phyloP scores from a whole-genome alignment of 2,888 invertebrate genomes.

The Sphaerophoria taeniata region DNA sequence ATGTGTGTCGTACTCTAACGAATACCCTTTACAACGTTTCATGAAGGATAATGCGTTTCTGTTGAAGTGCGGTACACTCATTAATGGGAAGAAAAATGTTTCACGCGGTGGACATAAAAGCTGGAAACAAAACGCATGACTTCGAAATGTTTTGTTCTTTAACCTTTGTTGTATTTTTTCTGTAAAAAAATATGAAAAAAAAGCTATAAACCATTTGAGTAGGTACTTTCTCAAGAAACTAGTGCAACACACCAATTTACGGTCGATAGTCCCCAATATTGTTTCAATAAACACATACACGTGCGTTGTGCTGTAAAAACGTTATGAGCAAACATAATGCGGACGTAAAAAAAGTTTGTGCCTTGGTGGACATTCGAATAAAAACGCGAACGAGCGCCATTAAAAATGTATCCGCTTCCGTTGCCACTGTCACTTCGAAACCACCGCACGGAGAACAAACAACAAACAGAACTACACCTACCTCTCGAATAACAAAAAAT shows the following conservation, averaged over 20 bases:
- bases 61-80: not conserved
- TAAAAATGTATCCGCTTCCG: conserved; percentile 64
- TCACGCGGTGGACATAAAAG: too few species aligned
- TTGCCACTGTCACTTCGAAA: conserved; percentile 50
- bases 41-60: not conserved
- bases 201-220: conserved; percentile 11
- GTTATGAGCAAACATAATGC: conserved; percentile 1
- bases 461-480: conserved; percentile 13
- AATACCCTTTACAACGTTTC: not conserved
- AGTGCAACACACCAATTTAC: conserved; percentile 7
- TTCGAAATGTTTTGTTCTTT: conserved; percentile 23
- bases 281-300: conserved; percentile 19
- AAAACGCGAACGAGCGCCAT: conserved; percentile 51
- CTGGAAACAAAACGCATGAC: conserved; percentile 4
- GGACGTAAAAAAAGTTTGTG: conserved; percentile 9
- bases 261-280: conserved; percentile 53
- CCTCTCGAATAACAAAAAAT: conserved; percentile 17
- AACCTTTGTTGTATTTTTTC: not conserved
- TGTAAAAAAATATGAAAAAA: conserved; percentile 27
- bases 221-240: conserved; percentile 3
- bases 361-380: conserved; percentile 54
- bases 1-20: conserved; percentile 5
- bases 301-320: conserved; percentile 10
- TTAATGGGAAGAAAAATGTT: too few species aligned
- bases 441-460: conserved; percentile 31